Conservation (phyloP, 2,113 vertebrate species). For the Lamprologus sp. region DNA sequence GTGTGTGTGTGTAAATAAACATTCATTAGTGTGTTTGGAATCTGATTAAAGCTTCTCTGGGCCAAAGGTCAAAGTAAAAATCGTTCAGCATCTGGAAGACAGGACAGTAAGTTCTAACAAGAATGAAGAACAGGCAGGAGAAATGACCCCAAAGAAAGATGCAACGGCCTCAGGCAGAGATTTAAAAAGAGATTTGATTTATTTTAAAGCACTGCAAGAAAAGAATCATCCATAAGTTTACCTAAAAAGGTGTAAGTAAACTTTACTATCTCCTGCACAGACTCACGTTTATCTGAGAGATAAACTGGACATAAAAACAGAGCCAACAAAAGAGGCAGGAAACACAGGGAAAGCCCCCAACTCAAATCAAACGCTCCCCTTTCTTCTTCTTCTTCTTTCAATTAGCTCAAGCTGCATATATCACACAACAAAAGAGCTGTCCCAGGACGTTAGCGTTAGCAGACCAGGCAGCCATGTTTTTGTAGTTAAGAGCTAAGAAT, state of each 20-base stretch:
- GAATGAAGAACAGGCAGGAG: not conserved
- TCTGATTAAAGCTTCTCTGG: not conserved
- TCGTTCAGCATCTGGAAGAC: not conserved
- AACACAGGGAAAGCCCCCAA: not conserved
- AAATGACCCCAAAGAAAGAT: not conserved
- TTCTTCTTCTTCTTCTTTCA: constrained; percentile 53
- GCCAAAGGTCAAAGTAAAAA: not conserved
- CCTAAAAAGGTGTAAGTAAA: not conserved
- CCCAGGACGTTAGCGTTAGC: constrained; percentile 38
- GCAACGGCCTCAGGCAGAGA: not conserved
- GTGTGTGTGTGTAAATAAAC: not conserved
- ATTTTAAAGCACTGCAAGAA: not conserved
- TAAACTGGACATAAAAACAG: not conserved
- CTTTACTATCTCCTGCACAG: not conserved
- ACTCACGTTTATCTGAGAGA: not conserved
- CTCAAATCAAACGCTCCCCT: constrained; percentile 18
- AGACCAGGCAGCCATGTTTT: not conserved
- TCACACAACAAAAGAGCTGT: constrained; percentile 57
- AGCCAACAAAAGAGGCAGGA: not conserved
- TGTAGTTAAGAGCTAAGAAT: constrained; percentile 34
- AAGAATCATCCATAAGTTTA: not conserved
- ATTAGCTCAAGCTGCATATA: constrained; percentile 46
- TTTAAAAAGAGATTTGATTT: not conserved
- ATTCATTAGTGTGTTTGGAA: not conserved
- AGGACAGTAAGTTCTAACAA: not conserved